phyloP scores from a whole-genome alignment of 2,888 invertebrate species.

The Rhamphomyia laevipes region DNA sequence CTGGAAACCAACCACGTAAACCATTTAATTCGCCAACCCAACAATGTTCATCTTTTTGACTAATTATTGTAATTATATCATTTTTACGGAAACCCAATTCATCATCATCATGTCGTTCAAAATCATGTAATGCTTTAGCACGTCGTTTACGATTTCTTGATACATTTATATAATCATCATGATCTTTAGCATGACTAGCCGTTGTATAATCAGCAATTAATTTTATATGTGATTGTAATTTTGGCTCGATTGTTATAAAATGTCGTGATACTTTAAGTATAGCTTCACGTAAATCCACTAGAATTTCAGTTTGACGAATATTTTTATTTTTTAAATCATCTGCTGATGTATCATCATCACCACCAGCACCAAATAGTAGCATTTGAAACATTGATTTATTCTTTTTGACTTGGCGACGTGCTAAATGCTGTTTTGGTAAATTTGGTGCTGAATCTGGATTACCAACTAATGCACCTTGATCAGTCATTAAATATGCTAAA shows the following conservation, averaged over 20 bases:
- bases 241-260: constrained; percentile 87
- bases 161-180: constrained; percentile 90
- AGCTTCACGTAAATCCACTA: constrained; percentile 95
- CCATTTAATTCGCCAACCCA: constrained; percentile 98
- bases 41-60: constrained; percentile 96
- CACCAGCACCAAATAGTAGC: constrained; percentile 72
- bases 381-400: constrained; percentile 83
- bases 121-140: constrained; percentile 93
- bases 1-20: constrained; percentile 91
- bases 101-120: constrained; percentile 96
- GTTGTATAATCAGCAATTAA: constrained; percentile 88
- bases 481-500: constrained; percentile 92
- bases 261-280: constrained; percentile 89
- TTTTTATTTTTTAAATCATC: constrained; percentile 90
- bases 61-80: constrained; percentile 95
- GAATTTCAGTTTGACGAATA: constrained; percentile 93
- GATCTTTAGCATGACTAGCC: constrained; percentile 89
- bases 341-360: constrained; percentile 43
- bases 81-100: constrained; percentile 97
- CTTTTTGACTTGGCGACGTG: constrained; percentile 75
- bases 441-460: constrained; percentile 83
- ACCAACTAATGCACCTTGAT: constrained; percentile 84
- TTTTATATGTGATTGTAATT: constrained; percentile 63
- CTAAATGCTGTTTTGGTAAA: constrained; percentile 85
- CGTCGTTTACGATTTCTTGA: constrained; percentile 75